Conservation (phyloP, 2,888 invertebrate genomes). For the Agapostemon virescens region DNA sequence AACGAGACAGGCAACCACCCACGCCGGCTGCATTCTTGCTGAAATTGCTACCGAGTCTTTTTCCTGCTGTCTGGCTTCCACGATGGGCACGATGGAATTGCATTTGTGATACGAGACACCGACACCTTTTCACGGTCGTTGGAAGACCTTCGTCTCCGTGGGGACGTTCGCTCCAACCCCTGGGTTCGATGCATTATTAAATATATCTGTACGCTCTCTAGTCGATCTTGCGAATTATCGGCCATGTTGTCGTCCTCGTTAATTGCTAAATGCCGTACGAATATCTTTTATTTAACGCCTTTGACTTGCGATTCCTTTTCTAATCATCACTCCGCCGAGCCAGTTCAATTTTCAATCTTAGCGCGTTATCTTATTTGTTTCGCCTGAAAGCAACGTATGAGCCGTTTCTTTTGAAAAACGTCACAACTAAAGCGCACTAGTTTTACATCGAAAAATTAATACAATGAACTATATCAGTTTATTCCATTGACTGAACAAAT, state of each 20-base stretch:
- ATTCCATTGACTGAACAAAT: neutral
- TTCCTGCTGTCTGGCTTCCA: conserved; percentile 27
- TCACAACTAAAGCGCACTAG: neutral
- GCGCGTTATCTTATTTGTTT: neutral
- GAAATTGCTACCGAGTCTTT: conserved; percentile 43
- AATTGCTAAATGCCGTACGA: neutral
- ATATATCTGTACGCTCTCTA: conserved; percentile 30
- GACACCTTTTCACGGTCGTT: conserved; percentile 62
- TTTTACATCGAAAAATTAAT: neutral
- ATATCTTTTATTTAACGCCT: neutral
- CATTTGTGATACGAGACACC: conserved; percentile 48
- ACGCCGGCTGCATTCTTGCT: conserved; percentile 21
- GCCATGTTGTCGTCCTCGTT: neutral
- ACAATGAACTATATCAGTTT: neutral
- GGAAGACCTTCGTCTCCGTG: conserved; percentile 46
- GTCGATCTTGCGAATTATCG: conserved; percentile 11
- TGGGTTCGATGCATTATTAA: conserved; percentile 61
- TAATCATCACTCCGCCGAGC: neutral
- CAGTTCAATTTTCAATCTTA: neutral
- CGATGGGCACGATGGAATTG: conserved; percentile 39
- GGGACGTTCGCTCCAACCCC: conserved; percentile 38
- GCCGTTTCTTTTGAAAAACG: no score
- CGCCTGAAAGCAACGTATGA: neutral
- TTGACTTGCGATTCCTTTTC: neutral
- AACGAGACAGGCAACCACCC: conserved; percentile 9